These are phyloP conservation scores for Selenia dentaria DNA, from an alignment of 2,888 invertebrate species.

Conservation along the genomic window DNA sequence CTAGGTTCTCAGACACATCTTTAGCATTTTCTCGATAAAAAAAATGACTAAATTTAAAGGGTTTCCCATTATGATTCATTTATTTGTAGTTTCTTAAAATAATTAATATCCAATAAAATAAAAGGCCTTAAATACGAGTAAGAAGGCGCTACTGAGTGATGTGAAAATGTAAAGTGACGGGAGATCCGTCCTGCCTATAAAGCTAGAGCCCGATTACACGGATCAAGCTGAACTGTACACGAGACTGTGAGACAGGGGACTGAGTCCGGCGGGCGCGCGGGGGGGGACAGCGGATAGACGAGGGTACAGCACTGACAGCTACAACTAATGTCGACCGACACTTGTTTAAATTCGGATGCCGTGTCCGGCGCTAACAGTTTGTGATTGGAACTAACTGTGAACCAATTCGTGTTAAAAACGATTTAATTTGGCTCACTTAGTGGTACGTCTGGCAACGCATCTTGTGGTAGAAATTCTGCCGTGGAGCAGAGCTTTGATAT, in stretches of 20 bases:
- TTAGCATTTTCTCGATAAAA: no score
- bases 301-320: conserved; percentile 15
- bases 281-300: conserved; percentile 12
- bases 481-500: no score
- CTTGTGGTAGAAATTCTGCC: no score
- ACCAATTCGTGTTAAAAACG: neutral
- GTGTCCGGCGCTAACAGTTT: conserved; percentile 16
- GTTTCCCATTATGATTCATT: no score
- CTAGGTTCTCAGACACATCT: no score
- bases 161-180: conserved; percentile 34
- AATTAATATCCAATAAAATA: no score
- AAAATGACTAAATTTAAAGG: no score
- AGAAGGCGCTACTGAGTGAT: conserved; percentile 25
- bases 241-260: neutral
- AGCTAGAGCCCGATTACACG: conserved; percentile 20
- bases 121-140: no score
- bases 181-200: neutral
- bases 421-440: no score
- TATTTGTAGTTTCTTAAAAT: no score
- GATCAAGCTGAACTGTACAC: conserved; percentile 14
- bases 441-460: no score
- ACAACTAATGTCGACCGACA: conserved; percentile 23
- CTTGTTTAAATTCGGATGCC: conserved; percentile 19
- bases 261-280: neutral
- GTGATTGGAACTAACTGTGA: neutral